These are phyloP conservation scores for Teleogryllus oceanicus DNA, from an alignment of 2,888 invertebrate species.

Conservation along the genomic window DNA sequence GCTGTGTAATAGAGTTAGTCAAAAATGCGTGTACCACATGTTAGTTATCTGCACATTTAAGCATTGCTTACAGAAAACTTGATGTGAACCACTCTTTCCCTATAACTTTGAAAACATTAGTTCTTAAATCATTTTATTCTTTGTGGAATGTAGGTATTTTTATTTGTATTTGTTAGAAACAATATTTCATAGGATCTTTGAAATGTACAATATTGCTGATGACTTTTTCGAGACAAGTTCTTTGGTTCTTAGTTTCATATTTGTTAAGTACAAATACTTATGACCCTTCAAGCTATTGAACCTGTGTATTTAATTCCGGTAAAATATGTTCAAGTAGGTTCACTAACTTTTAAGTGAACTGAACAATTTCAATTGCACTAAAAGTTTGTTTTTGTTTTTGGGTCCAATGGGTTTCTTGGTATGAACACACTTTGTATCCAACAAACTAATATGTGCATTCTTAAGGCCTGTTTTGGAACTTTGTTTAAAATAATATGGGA, in stretches of 20 bases:
- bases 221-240: not conserved
- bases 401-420: no score
- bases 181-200: not conserved
- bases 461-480: no score
- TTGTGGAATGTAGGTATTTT: no score
- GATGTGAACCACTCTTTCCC: not conserved
- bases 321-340: no score
- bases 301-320: not conserved
- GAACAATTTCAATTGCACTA: no score
- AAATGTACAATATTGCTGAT: not conserved
- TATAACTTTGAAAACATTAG: no score
- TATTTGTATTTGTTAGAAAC: not conserved
- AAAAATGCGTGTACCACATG: not conserved
- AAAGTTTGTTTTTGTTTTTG: no score
- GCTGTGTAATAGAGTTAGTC: not conserved
- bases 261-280: not conserved
- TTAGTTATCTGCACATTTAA: conserved; percentile 1
- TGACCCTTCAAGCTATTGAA: not conserved
- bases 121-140: no score
- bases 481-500: no score
- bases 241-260: not conserved
- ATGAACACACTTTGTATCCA: no score
- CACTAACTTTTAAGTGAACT: no score
- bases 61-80: not conserved
- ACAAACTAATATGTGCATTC: no score